Percentiles rank a stretch among this genome's conserved stretches.
Evolutionary conservation across 2,888 invertebrate species (phyloP).

Genomic region (Octodonta nipae): DNA sequence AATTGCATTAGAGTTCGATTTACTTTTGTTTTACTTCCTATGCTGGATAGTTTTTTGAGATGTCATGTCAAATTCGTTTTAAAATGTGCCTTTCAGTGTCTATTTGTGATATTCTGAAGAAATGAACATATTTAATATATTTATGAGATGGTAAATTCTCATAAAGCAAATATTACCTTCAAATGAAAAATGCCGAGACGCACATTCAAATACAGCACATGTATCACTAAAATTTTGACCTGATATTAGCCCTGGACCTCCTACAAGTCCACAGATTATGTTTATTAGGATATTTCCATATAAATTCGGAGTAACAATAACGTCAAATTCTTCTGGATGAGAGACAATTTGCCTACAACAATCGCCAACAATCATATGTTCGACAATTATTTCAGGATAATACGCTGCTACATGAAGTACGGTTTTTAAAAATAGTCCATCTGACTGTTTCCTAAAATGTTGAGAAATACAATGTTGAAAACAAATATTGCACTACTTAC

Average conservation of each 20-base stretch:
- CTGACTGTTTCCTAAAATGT: slow-evolving; percentile 22
- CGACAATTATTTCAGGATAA: slow-evolving; percentile 24
- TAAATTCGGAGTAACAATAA: slow-evolving; percentile 28
- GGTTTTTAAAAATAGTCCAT: slow-evolving; percentile 28
- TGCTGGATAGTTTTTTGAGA: too few relatives aligned
- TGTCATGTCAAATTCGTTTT: too few relatives aligned
- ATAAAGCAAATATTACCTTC: too few relatives aligned
- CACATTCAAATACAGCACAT: slow-evolving; percentile 29
- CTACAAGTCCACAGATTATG: slow-evolving; percentile 26
- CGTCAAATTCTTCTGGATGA: slow-evolving; percentile 26
- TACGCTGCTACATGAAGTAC: slow-evolving; percentile 21
- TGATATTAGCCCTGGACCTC: slow-evolving; percentile 26
- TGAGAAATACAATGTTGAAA: slow-evolving; percentile 11
- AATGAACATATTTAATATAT: too few relatives aligned
- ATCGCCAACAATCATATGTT: slow-evolving; percentile 26
- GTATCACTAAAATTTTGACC: slow-evolving; percentile 25
- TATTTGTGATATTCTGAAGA: too few relatives aligned
- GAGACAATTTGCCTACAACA: slow-evolving; percentile 26
- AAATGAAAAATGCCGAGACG: slow-evolving; percentile 16
- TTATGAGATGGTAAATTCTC: too few relatives aligned
- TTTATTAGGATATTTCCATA: slow-evolving; percentile 28
- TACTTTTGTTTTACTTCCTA: too few relatives aligned
- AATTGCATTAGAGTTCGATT: too few relatives aligned
- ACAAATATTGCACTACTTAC: slow-evolving; percentile 17
- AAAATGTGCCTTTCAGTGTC: too few relatives aligned